Evolutionary conservation across 2,797 vertebrate genomes (phyloP).

Genomic region (Mormyrus hasselquistii): DNA sequence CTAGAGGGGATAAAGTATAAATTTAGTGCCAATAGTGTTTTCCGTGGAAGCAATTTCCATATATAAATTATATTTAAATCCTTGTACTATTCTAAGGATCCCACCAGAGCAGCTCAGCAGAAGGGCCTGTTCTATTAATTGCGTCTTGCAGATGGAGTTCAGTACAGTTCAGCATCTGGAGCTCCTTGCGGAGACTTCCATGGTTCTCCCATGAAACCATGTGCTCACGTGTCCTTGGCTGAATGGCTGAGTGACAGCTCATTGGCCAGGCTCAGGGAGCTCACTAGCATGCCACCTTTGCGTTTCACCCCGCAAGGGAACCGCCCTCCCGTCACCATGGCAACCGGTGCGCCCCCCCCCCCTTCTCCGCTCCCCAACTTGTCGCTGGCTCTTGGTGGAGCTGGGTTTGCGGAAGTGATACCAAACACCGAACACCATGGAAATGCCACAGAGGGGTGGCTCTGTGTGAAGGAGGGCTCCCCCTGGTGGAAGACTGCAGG

Average conservation of each 20-base stretch:
- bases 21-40: not conserved
- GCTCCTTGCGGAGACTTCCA: not conserved
- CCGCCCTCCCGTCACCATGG: not conserved
- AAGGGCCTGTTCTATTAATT: not conserved
- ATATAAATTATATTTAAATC: not conserved
- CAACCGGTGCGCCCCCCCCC: not conserved
- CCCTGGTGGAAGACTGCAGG: not conserved
- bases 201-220: not conserved
- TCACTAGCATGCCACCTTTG: not conserved
- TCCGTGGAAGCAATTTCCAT: not conserved
- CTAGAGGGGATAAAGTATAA: not conserved
- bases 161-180: not conserved
- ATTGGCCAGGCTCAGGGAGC: not conserved
- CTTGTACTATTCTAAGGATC: not conserved
- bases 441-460: not conserved
- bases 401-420: not conserved
- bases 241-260: not conserved
- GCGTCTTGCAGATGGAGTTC: not conserved
- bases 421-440: not conserved
- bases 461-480: not conserved
- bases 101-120: not conserved
- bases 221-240: not conserved
- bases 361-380: not conserved
- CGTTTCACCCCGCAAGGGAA: not conserved
- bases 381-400: not conserved